Base-by-base conservation (phyloP, 37 sponge, comb jelly and placozoan species). In the Axinella damicornis region DNA sequence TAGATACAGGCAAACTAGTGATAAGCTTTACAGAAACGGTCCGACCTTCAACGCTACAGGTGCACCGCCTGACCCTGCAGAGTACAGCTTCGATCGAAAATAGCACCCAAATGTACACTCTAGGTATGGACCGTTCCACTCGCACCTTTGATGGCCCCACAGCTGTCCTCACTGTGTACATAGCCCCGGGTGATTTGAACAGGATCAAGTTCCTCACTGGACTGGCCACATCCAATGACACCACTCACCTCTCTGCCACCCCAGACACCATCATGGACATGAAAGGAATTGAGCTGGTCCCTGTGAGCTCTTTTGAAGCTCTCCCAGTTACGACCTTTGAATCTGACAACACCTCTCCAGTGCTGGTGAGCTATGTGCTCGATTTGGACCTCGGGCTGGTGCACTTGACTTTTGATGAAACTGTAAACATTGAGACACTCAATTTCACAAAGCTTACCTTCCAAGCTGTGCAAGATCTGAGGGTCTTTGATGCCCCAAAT, bases 21-120 rank as follows among this genome's bases (percentile, higher is more conserved):
- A 36, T 96, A 22, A 74, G 55, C 67, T 94, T 96, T 57, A 66
- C 91, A 28, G 97, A 96, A 56, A 96, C 97, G 32, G 90, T 96
- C 15, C 34, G 59, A 2, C 73, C 90, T 36, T 28, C 81, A 15
- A 89, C 87, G 0, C 77, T 96, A 0, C 57, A 46, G 9, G 90
- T 94, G 5, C 37, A 9, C 15, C 59, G 88, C 25, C 35, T 96
- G 18, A 61, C 88, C 21, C 63, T 96, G 35, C 94, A 91, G 66
- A 91, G 74, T 86, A 65, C 32, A 9, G 39, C 17, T 0, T 69
- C 76, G 32, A 34, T 74, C 9, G 17, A 69, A 0, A 53, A 62
- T 30, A 66, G 77, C 57, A 83, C 68, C 0, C 83, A 91, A 60
- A 65, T 21, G 11, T 73, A 75, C 65, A 76, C 80, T 19, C 80